Base-by-base conservation (phyloP, 2,888 invertebrate genomes). In the Odontomyia ornata region DNA sequence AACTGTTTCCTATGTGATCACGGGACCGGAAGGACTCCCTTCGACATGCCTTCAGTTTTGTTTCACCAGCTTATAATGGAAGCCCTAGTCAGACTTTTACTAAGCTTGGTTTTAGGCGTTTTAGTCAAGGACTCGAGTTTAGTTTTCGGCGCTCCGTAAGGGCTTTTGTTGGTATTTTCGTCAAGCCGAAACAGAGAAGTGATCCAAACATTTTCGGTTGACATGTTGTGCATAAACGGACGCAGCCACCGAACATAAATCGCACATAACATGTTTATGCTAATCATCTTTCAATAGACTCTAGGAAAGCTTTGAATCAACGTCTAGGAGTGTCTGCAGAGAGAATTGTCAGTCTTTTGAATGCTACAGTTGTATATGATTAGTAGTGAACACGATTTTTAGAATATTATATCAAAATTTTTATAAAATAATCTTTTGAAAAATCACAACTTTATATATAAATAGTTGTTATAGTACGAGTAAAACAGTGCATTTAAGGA, bases 201-300 rank as follows among this genome's bases (percentile, higher is more conserved):
- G 67, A 36, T 43, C 56, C 52, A 47, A 71, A 71, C 71, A 71
- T 71, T 71, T 28, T 71, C 67, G 71, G 5, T 52, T 71, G 71
- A 71, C 52, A 52, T 52, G 15, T 52, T 57, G 57, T 73, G 73
- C 57, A 73, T 72, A 72, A 72, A 28, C 72, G 52, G 47, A 11
- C 15, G 13, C 73, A 73, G 36, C 43, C 56, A 57, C 60, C 60
- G 36, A 73, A 52, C 57, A 73, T 73, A 73, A 73, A 57, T 73
- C 73, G 36, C 27, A 60, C 21, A 71, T 21, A 60, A 57, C 60
- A 36, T 60, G 57, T 57, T 73, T 73, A 73, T 73, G 73, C 73
- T 57, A 73, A 73, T 73, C 57, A 73, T 73, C 60, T 73, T 73
- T 75, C 62, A 75, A 75, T 75, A 62, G 43, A 62, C 75, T 75